Evolutionary conservation across 2,888 invertebrate genomes (phyloP).

Genomic region (Orthosia gothica): DNA sequence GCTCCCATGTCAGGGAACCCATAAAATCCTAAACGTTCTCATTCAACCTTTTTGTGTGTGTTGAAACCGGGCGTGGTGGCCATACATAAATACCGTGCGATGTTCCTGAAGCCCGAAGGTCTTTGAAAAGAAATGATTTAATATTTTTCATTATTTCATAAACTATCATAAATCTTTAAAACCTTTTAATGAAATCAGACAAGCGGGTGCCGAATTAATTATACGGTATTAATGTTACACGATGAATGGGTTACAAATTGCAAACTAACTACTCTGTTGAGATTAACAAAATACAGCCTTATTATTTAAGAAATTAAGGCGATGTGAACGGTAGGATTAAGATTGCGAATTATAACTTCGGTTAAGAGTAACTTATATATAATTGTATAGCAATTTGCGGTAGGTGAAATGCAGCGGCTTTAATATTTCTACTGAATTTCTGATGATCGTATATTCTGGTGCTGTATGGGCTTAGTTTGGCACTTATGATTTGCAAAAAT

Average conservation of each 20-base stretch:
- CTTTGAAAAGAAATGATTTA: background rate
- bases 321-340: background rate
- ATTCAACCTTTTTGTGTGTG: conserved; percentile 39
- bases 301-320: background rate
- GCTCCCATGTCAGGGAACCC: conserved; percentile 37
- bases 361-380: conserved; percentile 13
- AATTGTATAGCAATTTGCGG: conserved; percentile 12
- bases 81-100: conserved; percentile 9
- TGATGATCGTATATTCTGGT: background rate
- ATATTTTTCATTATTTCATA: conserved; percentile 21
- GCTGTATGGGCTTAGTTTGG: no score
- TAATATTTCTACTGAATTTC: background rate
- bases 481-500: no score
- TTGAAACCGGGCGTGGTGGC: conserved; percentile 36
- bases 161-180: conserved; percentile 60
- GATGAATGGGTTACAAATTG: conserved; percentile 46
- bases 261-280: background rate
- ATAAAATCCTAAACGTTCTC: conserved; percentile 47
- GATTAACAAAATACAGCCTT: conserved; percentile 27
- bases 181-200: conserved; percentile 62
- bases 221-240: conserved; percentile 44
- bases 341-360: conserved; percentile 18
- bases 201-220: conserved; percentile 64
- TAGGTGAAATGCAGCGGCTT: conserved; percentile 9
- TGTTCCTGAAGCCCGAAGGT: background rate